phyloP scores from a whole-genome alignment of 2,113 vertebrate species.

The Stigmatopora argus region DNA sequence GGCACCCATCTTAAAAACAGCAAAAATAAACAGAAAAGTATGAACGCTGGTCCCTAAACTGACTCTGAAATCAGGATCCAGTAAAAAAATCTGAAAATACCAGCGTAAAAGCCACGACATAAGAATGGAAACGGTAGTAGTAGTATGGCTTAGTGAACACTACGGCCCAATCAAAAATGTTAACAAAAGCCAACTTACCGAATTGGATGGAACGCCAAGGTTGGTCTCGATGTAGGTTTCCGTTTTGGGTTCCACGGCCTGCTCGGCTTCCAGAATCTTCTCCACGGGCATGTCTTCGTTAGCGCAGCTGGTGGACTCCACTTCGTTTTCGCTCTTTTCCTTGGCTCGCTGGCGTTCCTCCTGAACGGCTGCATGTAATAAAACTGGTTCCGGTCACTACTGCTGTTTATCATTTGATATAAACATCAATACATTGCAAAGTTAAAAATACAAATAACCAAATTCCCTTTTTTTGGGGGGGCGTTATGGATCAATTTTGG shows the following conservation, averaged over 20 bases:
- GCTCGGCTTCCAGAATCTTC: slow-evolving; percentile 94
- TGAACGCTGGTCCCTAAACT: too few species aligned
- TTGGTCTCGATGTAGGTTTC: slow-evolving; percentile 95
- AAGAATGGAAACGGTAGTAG: not conserved
- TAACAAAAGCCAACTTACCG: slow-evolving; percentile 73
- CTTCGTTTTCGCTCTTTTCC: slow-evolving; percentile 89
- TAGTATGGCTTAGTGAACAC: not conserved
- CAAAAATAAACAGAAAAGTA: too few species aligned
- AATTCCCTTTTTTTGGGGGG: too few species aligned
- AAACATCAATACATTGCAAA: not conserved
- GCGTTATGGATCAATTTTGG: too few species aligned
- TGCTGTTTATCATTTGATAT: slow-evolving; percentile 41
- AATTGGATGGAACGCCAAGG: slow-evolving; percentile 84
- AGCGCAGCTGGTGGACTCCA: slow-evolving; percentile 86
- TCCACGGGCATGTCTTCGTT: slow-evolving; percentile 99
- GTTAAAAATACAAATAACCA: not conserved
- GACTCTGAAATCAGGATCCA: too few species aligned
- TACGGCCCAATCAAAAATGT: not conserved
- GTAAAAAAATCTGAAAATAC: too few species aligned
- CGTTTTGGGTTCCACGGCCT: slow-evolving; percentile 94
- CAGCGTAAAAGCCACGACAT: too few species aligned
- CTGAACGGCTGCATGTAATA: slow-evolving; percentile 83
- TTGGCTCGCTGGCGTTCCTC: slow-evolving; percentile 95
- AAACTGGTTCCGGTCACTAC: slow-evolving; percentile 71
- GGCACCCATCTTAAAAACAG: too few species aligned